Evolutionary conservation across 2,113 vertebrate genomes (phyloP).

Genomic region (Nycticryphes semicollaris): DNA sequence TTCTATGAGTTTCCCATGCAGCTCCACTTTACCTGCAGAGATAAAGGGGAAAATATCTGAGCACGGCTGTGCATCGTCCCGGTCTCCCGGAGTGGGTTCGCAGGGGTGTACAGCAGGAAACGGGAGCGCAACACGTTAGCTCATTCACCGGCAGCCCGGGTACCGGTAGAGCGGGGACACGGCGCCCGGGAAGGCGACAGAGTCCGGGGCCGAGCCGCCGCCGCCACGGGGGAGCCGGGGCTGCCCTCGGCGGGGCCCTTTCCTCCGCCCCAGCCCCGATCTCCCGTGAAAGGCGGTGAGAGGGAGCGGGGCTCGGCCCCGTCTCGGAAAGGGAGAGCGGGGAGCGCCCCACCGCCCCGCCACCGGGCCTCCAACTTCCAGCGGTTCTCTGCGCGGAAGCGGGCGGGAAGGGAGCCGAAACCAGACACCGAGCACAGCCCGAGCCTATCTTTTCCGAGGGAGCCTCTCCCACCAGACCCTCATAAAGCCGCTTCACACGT

Average conservation of each 20-base stretch:
- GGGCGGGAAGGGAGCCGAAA: not conserved
- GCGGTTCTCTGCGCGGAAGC: not conserved
- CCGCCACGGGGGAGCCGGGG: not conserved
- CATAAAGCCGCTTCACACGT: not conserved
- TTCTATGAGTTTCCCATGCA: constrained; percentile 95
- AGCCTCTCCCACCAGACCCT: not conserved
- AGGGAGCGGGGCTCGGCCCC: not conserved
- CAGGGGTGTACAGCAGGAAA: not conserved
- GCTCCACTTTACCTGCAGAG: constrained; percentile 93
- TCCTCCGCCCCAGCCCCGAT: not conserved
- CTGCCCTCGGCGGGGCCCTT: not conserved
- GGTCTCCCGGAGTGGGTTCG: not conserved
- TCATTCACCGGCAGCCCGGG: not conserved
- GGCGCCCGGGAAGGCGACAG: not conserved
- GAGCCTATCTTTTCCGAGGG: not conserved
- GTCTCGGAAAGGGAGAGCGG: not conserved
- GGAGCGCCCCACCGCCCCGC: not conserved
- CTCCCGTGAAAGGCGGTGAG: not conserved
- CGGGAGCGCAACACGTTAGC: constrained; percentile 30
- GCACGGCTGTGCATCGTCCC: not conserved
- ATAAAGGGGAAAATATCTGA: constrained; percentile 8
- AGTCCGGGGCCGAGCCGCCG: not conserved
- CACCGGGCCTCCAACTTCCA: not conserved
- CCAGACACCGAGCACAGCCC: not conserved
- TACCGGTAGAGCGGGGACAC: not conserved